Conservation (phyloP, 2,113 vertebrate species). For the Saguinus imperator region DNA sequence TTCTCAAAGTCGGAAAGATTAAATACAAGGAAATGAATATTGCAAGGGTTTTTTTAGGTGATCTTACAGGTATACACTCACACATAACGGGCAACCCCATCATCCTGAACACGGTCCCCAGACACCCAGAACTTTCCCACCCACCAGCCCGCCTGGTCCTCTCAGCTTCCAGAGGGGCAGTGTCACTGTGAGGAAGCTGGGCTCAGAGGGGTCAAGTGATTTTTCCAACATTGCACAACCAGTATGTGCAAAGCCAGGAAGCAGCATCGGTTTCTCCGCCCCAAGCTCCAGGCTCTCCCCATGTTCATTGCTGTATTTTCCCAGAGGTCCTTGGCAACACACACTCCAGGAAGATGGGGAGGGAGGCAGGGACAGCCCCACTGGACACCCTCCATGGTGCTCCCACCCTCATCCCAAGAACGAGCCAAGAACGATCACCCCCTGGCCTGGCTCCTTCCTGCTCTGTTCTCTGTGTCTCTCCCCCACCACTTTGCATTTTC, state of each 20-base stretch:
- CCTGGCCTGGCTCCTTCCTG: background rate
- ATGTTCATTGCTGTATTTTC: accelerated
- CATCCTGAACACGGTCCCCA: background rate
- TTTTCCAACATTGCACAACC: background rate
- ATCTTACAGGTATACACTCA: background rate
- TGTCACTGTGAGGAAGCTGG: background rate
- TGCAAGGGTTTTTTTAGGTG: no score
- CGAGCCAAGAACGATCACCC: background rate
- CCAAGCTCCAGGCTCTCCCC: background rate
- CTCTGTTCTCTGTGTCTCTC: background rate
- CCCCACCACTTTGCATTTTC: background rate
- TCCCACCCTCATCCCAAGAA: background rate
- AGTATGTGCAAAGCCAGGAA: background rate
- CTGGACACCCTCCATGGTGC: background rate
- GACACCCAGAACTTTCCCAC: accelerated
- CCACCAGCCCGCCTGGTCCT: background rate
- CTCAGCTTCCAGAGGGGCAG: accelerated
- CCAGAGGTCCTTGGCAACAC: background rate
- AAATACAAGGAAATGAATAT: background rate
- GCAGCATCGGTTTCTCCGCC: background rate
- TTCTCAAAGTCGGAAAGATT: background rate
- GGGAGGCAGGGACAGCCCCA: background rate
- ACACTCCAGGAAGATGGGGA: no score
- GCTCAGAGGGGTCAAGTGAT: background rate
- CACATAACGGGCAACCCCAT: background rate